Evolutionary conservation across 2,797 vertebrate species (phyloP).

Genomic region (Phrynocephalus guinanensis): DNA sequence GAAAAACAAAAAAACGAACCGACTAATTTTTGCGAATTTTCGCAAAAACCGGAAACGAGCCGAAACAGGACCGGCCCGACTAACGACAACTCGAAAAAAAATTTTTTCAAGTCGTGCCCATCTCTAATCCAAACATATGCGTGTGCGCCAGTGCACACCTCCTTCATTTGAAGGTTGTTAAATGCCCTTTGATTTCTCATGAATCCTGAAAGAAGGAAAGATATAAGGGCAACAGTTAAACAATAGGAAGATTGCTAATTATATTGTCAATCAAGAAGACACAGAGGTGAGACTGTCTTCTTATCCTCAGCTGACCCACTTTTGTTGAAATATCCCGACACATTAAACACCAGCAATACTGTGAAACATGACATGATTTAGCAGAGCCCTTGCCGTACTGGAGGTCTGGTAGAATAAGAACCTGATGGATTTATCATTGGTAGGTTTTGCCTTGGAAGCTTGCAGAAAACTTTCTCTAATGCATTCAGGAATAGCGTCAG

Average conservation of each 20-base stretch:
- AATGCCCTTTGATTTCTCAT: slow-evolving; percentile 12
- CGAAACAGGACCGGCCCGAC: too few relatives aligned
- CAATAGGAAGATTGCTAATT: slow-evolving; percentile 6
- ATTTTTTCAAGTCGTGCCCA: too few relatives aligned
- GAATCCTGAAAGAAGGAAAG: slow-evolving; percentile 1
- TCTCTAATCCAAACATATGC: background rate
- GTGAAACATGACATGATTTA: background rate
- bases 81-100: too few relatives aligned
- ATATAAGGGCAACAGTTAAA: slow-evolving; percentile 13
- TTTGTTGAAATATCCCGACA: slow-evolving; percentile 44
- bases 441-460: slow-evolving; percentile 35
- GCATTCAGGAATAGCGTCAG: slow-evolving; percentile 33
- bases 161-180: background rate
- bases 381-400: slow-evolving; percentile 40
- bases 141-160: background rate
- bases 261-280: slow-evolving; percentile 6
- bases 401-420: background rate
- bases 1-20: too few relatives aligned
- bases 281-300: background rate
- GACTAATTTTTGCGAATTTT: too few relatives aligned
- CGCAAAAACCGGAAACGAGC: too few relatives aligned
- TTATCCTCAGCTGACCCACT: slow-evolving; percentile 25
- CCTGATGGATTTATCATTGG: slow-evolving; percentile 21
- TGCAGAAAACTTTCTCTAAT: slow-evolving; percentile 9
- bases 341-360: slow-evolving; percentile 47